Evolutionary conservation across 2,797 vertebrate genomes (phyloP).

Genomic region (Cyprinella venusta): DNA sequence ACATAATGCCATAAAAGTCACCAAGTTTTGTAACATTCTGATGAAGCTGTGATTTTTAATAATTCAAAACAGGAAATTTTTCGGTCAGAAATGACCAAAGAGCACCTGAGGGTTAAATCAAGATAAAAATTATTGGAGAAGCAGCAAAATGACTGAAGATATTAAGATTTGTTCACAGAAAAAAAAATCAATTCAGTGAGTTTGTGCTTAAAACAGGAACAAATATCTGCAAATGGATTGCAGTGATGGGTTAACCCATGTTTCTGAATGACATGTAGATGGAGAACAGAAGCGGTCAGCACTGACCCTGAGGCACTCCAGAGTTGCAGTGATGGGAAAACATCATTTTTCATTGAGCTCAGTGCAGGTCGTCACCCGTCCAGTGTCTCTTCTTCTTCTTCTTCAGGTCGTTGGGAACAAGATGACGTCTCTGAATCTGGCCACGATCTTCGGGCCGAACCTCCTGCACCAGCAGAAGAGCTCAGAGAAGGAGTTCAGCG

Average conservation of each 20-base stretch:
- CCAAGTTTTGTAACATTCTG: too few relatives aligned
- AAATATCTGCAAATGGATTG: not conserved
- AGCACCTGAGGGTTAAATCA: too few relatives aligned
- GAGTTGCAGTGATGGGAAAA: too few relatives aligned
- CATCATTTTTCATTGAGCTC: not conserved
- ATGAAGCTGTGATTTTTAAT: too few relatives aligned
- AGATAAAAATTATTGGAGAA: not conserved
- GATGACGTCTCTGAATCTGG: constrained; percentile 96
- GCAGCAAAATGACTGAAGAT: not conserved
- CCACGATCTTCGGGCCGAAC: constrained; percentile 97
- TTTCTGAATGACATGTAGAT: too few relatives aligned
- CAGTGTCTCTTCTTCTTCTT: not conserved
- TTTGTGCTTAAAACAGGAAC: not conserved
- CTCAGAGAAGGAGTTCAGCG: constrained; percentile 94
- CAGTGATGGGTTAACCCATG: too few relatives aligned
- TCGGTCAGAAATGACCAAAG: too few relatives aligned
- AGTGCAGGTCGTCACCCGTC: not conserved
- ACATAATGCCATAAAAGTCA: too few relatives aligned
- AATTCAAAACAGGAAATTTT: too few relatives aligned
- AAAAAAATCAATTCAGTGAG: not conserved
- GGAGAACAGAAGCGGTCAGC: too few relatives aligned
- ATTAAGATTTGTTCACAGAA: not conserved
- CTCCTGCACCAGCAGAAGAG: constrained; percentile 94
- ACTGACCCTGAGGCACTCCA: too few relatives aligned
- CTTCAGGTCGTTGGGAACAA: constrained; percentile 92